Evolutionary conservation across 2,113 vertebrate species (phyloP).

Genomic region (Neodontobutis hainanensis): DNA sequence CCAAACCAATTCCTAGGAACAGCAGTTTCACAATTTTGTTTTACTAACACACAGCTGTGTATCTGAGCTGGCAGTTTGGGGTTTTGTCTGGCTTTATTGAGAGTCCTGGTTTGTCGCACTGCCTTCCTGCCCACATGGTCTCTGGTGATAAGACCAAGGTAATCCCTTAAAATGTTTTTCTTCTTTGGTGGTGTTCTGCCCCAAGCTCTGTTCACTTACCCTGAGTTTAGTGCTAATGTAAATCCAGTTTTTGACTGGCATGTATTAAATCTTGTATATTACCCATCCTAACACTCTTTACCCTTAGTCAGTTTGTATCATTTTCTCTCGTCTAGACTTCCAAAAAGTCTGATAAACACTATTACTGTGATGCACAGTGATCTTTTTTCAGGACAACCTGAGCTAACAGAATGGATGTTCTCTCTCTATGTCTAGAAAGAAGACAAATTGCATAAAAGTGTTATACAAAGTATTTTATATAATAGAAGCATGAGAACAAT

Average conservation of each 20-base stretch:
- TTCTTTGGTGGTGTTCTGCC: not conserved
- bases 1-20: conserved; percentile 16
- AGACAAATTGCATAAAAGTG: too few species aligned
- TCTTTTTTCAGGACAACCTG: too few species aligned
- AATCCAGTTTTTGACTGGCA: conserved; percentile 3
- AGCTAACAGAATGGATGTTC: too few species aligned
- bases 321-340: too few species aligned
- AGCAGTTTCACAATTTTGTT: conserved; percentile 30
- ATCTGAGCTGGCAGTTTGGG: conserved; percentile 11
- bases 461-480: too few species aligned
- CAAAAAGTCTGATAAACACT: too few species aligned
- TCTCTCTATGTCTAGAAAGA: too few species aligned
- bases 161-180: conserved; percentile 7
- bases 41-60: conserved; percentile 1
- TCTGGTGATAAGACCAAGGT: conserved; percentile 28
- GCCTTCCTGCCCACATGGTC: conserved; percentile 25
- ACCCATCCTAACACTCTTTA: too few species aligned
- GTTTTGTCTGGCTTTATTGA: conserved; percentile 37
- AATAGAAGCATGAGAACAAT: too few species aligned
- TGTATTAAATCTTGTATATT: not conserved
- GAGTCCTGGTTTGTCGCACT: not conserved
- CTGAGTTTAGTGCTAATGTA: not conserved
- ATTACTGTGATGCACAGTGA: too few species aligned
- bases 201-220: conserved; percentile 2
- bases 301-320: too few species aligned